A percentile compares a stretch with the other conserved stretches of the same genome.
Evolutionary conservation across 2,113 vertebrate species (phyloP).

Genomic region (Todiramphus chloris): DNA sequence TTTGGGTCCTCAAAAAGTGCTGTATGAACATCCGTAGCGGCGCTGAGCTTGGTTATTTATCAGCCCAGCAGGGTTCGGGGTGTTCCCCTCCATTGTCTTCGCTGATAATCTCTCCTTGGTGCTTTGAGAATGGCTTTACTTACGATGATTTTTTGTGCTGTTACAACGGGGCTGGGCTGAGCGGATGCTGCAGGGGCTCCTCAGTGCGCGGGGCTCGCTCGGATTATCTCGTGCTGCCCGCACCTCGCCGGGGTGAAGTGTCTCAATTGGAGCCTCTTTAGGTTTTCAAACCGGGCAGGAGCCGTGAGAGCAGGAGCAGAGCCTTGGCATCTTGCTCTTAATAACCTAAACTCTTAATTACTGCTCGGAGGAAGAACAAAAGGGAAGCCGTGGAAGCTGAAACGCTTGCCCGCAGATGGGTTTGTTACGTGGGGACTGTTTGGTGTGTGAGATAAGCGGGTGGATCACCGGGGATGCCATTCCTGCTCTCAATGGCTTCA

Average conservation of each 20-base stretch:
- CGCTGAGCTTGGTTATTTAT: not conserved
- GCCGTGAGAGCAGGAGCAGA: not conserved
- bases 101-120: accelerated
- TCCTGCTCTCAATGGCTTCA: not conserved
- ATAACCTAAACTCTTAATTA: not conserved
- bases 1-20: accelerated
- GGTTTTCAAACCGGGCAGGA: accelerated
- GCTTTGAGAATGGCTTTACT: not conserved
- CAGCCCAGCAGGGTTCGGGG: not conserved
- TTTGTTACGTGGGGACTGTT: not conserved
- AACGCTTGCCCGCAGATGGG: not conserved
- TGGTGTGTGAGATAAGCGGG: not conserved
- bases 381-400: not conserved
- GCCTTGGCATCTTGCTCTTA: not conserved
- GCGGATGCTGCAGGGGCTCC: not conserved
- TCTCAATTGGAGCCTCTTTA: accelerated
- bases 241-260: not conserved
- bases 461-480: not conserved
- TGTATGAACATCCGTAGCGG: accelerated
- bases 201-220: not conserved
- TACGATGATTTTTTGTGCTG: not conserved
- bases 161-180: not conserved
- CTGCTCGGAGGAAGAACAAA: not conserved
- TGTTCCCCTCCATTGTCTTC: not conserved
- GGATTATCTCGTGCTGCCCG: not conserved